Percentiles rank a stretch among this genome's conserved stretches.
phyloP scores from a whole-genome alignment of 2,888 invertebrate species.

The Adelphocoris suturalis region DNA sequence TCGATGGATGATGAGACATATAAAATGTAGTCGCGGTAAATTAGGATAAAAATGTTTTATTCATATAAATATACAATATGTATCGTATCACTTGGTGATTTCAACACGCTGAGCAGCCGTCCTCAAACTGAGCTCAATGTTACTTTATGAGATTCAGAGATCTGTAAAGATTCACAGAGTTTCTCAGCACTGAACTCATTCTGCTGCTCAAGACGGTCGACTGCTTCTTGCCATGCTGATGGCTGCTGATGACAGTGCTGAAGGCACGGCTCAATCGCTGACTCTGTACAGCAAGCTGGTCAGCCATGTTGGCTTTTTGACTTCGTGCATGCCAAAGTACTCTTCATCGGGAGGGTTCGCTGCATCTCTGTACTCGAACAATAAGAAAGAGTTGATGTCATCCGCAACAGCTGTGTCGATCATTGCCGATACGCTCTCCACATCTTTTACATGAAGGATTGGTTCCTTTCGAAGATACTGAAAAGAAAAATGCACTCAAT shows the following conservation, averaged over 20 bases:
- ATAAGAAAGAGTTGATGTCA: conserved; percentile 48
- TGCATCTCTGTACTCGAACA: conserved; percentile 64
- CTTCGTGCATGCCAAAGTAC: conserved; percentile 51
- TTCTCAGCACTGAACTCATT: too few species aligned
- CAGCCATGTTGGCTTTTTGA: conserved; percentile 55
- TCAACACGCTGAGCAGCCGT: too few species aligned
- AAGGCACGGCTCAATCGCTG: not conserved
- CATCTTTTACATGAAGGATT: conserved; percentile 48
- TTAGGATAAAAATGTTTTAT: not conserved
- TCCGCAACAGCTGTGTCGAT: conserved; percentile 31
- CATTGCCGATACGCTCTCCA: conserved; percentile 31
- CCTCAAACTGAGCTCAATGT: too few species aligned
- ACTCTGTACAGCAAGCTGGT: conserved; percentile 54
- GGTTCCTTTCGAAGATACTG: conserved; percentile 60
- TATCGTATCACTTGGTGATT: not conserved
- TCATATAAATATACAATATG: conserved; percentile 14
- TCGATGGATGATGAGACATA: too few species aligned
- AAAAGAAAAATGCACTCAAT: not conserved
- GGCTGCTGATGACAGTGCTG: not conserved
- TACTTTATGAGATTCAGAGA: too few species aligned
- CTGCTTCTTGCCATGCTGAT: too few species aligned
- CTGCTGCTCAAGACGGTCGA: too few species aligned
- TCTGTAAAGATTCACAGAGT: too few species aligned
- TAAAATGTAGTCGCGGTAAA: too few species aligned
- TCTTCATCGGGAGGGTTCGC: conserved; percentile 63